phyloP scores from a whole-genome alignment of 1,140 invertebrate genomes.

The Phenacoccus solenopsis region DNA sequence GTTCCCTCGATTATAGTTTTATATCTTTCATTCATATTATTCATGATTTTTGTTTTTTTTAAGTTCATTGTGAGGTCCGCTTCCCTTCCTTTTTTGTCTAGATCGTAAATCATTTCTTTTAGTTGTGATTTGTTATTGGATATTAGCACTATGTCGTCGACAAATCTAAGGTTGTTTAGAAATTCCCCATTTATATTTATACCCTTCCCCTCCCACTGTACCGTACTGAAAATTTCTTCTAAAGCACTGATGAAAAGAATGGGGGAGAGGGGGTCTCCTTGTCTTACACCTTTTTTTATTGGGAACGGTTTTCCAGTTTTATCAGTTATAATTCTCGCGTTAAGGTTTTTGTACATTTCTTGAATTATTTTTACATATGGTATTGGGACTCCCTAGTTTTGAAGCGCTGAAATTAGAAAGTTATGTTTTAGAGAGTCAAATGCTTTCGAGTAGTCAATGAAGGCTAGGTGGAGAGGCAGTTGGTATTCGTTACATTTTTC shows the following conservation, averaged over 20 bases:
- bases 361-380: background rate
- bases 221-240: constrained; percentile 23
- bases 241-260: constrained; percentile 25
- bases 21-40: background rate
- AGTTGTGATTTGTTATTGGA: constrained; percentile 19
- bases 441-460: constrained; percentile 19
- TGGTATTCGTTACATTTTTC: constrained; percentile 9
- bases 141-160: constrained; percentile 30
- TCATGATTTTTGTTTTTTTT: constrained; percentile 19
- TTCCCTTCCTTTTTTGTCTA: constrained; percentile 8
- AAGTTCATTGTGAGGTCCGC: constrained; percentile 20
- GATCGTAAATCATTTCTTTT: constrained; percentile 13
- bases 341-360: background rate
- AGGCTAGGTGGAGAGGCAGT: constrained; percentile 6
- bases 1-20: background rate
- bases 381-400: background rate
- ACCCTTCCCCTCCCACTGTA: constrained; percentile 24
- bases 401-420: background rate
- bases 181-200: constrained; percentile 28
- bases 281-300: constrained; percentile 19
- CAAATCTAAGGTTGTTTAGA: constrained; percentile 31
- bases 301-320: background rate
- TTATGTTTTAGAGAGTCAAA: constrained; percentile 4
- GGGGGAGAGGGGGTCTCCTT: constrained; percentile 24
- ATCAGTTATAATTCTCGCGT: constrained; percentile 6